Conservation (phyloP, 2,888 invertebrate genomes). For the Amiota mariae region DNA sequence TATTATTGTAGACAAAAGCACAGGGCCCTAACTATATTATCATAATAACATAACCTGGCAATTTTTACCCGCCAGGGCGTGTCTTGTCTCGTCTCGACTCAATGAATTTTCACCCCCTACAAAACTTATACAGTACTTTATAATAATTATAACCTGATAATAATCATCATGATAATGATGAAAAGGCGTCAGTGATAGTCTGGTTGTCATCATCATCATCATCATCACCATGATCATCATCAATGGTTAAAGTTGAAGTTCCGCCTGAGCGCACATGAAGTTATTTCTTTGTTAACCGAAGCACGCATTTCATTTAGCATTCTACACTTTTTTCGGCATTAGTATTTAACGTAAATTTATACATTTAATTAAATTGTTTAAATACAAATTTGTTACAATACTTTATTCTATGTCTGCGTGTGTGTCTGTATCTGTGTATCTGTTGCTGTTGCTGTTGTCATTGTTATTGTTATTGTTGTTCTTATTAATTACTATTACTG, state of each 20-base stretch:
- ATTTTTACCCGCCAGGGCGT: slow-evolving; percentile 10
- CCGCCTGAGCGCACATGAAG: not conserved
- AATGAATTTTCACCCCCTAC: too few relatives aligned
- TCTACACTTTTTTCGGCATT: slow-evolving; percentile 13
- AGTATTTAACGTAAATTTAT: slow-evolving; percentile 20
- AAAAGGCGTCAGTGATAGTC: too few relatives aligned
- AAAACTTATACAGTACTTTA: too few relatives aligned
- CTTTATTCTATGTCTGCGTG: not conserved
- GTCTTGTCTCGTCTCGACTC: not conserved
- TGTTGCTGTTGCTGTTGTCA: not conserved
- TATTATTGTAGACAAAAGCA: not conserved
- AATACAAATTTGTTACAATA: slow-evolving; percentile 18
- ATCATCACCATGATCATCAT: too few relatives aligned
- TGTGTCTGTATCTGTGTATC: not conserved
- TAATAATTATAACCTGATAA: too few relatives aligned
- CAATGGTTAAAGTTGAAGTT: not conserved
- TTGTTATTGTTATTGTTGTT: slow-evolving; percentile 2
- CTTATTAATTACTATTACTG: slow-evolving; percentile 1
- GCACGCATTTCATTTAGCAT: slow-evolving; percentile 1
- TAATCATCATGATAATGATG: too few relatives aligned
- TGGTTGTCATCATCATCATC: too few relatives aligned
- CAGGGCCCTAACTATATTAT: not conserved
- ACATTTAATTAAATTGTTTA: slow-evolving; percentile 24
- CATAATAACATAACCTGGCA: not conserved
- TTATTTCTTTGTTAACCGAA: slow-evolving; percentile 14